A percentile compares a stretch with the other conserved stretches of the same genome.
Conservation (phyloP, 2,888 invertebrate genomes). For the Tenthredo scrophulariae region DNA sequence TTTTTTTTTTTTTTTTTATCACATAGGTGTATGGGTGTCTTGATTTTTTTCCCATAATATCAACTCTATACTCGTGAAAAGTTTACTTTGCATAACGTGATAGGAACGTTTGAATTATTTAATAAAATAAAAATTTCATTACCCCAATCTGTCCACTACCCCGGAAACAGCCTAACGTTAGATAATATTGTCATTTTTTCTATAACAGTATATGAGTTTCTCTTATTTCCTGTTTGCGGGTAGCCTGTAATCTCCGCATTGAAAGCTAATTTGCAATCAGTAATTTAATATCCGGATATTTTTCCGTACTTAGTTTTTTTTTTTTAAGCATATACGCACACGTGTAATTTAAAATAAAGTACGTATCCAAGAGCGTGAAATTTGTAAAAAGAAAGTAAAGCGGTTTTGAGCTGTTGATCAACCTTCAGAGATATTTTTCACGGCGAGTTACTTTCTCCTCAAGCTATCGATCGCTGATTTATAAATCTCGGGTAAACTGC, state of each 20-base stretch:
- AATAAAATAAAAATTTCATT: neutral
- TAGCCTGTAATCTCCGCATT: neutral
- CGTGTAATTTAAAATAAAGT: neutral
- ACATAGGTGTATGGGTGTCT: no score
- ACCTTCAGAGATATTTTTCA: neutral
- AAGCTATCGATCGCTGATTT: neutral
- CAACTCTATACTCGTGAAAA: neutral
- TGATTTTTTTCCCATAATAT: neutral
- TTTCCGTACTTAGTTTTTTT: neutral
- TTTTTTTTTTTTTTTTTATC: neutral
- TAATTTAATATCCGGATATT: neutral
- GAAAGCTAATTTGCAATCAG: neutral
- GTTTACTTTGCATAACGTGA: no score
- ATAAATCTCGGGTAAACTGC: neutral
- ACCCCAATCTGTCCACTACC: neutral
- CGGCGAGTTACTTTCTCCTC: neutral
- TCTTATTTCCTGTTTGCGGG: conserved; percentile 1
- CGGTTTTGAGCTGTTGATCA: neutral
- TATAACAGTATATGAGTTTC: neutral
- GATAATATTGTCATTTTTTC: neutral
- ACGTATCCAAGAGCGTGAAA: neutral
- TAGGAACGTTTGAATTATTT: neutral
- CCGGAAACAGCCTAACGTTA: neutral
- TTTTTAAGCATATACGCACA: neutral
- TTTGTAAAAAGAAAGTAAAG: neutral